Base-by-base conservation (phyloP, 2,797 vertebrate species). In the Etheostoma perlongum region DNA sequence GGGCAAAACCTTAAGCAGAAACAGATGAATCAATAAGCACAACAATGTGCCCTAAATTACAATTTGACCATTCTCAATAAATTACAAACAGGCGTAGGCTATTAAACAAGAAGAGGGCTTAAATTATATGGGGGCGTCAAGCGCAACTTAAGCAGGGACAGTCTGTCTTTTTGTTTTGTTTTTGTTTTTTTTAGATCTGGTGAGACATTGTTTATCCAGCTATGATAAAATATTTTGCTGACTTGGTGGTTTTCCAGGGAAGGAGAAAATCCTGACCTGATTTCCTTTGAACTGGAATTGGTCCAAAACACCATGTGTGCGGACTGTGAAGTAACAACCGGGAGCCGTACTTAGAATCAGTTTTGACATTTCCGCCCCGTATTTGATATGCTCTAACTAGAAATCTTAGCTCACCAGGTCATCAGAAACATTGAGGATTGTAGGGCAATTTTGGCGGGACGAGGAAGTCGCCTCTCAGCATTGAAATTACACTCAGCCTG, bases 221-320 rank as follows among this genome's bases (percentile, higher is more conserved):
- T 63, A 62, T 49, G 49, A 72, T 67, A 42, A 44, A 36, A 52
- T 73, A 16, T 84, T 87, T 82, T 79, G 75, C 85, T 88, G 89
- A 88, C 78, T 81, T 67, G 49, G 53, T 71, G 69, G 74, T 60
- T 85, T 83, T 89, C 60, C 49, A 53, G 70, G 6, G 5, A 73
- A 55, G 51, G 81, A 88, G 77, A 84, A 84, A 91, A 87, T 89
- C 79, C 79, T 92, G 90, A 93, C 88, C 91, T 84, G 85, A 89
- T 85, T 92, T 86, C 67, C 78, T 72, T 79, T 70, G 70, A 82
- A 60, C 82, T 94, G 92, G 92, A 92, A 72, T 58, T 77, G 54
- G 69, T 86, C 89, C 88, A 91, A 84, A 73, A 63, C 68, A 33
- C 75, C 67, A 72, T 88, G 79, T 88, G 74, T 86, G 87, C 1